Percentiles rank a stretch among this genome's conserved stretches.
Evolutionary conservation across 2,888 invertebrate genomes (phyloP).

Genomic region (Brachypalpus laphriformis): DNA sequence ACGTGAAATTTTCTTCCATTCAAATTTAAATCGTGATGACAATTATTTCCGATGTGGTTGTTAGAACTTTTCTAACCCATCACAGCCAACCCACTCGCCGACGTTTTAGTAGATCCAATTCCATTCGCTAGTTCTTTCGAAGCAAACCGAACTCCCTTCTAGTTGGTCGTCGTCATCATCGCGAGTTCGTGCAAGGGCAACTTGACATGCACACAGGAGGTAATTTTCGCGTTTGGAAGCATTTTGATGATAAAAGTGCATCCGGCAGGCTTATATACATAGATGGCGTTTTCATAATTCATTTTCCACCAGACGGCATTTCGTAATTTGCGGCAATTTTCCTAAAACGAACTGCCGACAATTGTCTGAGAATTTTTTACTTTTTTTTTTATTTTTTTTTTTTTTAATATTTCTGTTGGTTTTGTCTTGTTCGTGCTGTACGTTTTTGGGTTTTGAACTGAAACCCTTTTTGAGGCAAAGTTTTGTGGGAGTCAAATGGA

Average conservation of each 20-base stretch:
- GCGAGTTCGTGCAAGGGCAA: constrained; percentile 70
- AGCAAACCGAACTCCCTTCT: constrained; percentile 1
- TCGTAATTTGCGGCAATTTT: constrained; percentile 71
- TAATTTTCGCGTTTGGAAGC: constrained; percentile 73
- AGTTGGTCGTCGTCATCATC: not conserved
- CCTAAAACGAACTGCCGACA: constrained; percentile 58
- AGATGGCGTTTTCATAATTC: constrained; percentile 71
- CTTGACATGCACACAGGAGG: constrained; percentile 74
- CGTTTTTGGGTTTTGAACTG: not conserved
- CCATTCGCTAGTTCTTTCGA: constrained; percentile 50
- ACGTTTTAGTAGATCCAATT: constrained; percentile 48
- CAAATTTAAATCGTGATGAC: constrained; percentile 74
- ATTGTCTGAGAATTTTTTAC: constrained; percentile 30
- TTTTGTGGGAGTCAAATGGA: constrained; percentile 5
- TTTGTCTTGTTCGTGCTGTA: not conserved
- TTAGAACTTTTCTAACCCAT: constrained; percentile 48
- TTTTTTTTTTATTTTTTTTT: not conserved
- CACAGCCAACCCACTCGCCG: not conserved
- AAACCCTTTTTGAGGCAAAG: not conserved
- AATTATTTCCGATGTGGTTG: constrained; percentile 74
- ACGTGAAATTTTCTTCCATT: constrained; percentile 69
- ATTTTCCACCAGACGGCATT: constrained; percentile 67
- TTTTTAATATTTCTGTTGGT: too few relatives aligned
- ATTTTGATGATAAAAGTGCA: constrained; percentile 74
- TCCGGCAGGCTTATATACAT: constrained; percentile 70